Base-by-base conservation (phyloP, 2,113 vertebrate species). In the Pyxicephalus adspersus region DNA sequence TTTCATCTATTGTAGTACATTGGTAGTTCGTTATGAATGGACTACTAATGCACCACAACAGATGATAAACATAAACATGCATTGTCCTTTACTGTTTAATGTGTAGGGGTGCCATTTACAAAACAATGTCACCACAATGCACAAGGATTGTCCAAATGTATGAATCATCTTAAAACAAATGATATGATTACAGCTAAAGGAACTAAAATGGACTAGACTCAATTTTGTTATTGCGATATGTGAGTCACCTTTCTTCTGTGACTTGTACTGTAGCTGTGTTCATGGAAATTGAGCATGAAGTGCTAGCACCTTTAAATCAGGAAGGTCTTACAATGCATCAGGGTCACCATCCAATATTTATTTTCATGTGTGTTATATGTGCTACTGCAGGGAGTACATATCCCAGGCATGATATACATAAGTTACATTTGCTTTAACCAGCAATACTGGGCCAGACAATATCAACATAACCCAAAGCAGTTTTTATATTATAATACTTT, bases 261-360 rank as follows among this genome's bases (percentile, higher is more conserved):
- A 25, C 17, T 25, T 3, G 28, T 55, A 13, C 20, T 57, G 45
- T 28, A 57, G 17, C 23, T 73, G 28, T 29, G 8, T 26, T 55
- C 26, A 31, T 57, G 52, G 38, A 60, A 74, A 7, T 58, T 23
- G 54, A 73, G 54, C 71, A 73, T 73, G 54, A 58, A 58, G 58
- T 73, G 31, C 5, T 7, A 16, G 15, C 20, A 58, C 55, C 16
- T 1, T 54, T 55, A 54, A 20, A 8, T 25, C 65, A 50, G 65
- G 26, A 28, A 22, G 19, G 28, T 16, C 51, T 72, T 45, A 28
- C 5, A 66, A 66, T 34, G 31, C 31, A 66, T 66, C 16, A 18
- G 34, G 22, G 63, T 20, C 9, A 8, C 31, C 29, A 13, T 45
- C 9, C 38, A 45, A 13, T 13, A 25, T 16, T 61, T 22, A 6